Evolutionary conservation across 2,797 vertebrate species (phyloP).

Genomic region (Cryptoblepharus egeriae): DNA sequence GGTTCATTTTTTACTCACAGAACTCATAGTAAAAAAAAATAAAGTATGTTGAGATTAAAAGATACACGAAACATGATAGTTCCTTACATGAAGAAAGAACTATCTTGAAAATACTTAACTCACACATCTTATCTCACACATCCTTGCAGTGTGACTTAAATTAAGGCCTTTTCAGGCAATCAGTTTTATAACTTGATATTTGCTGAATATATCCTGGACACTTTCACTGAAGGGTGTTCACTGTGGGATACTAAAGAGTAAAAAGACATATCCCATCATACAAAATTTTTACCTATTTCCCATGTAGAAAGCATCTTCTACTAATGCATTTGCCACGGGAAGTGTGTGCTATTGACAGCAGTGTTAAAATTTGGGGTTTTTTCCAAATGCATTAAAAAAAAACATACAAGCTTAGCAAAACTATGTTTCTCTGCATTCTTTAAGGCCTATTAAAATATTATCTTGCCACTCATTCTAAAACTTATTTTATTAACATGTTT

Average conservation of each 20-base stretch:
- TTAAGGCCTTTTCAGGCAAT: not conserved
- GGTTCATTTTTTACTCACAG: too few relatives aligned
- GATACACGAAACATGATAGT: not conserved
- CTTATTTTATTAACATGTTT: not conserved
- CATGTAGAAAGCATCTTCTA: not conserved
- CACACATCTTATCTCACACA: not conserved
- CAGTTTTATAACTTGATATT: not conserved
- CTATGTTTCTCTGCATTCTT: too few relatives aligned
- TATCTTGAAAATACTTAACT: not conserved
- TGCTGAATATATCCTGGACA: not conserved
- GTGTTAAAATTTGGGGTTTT: not conserved
- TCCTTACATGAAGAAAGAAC: not conserved
- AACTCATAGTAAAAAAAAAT: too few relatives aligned
- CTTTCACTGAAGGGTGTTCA: not conserved
- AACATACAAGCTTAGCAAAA: not conserved
- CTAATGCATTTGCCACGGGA: not conserved
- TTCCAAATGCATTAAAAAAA: not conserved
- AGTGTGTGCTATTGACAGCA: not conserved
- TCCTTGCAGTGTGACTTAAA: not conserved
- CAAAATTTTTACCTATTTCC: not conserved
- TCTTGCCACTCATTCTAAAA: not conserved
- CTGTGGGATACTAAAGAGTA: not conserved
- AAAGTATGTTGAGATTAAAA: too few relatives aligned
- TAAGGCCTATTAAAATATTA: not conserved
- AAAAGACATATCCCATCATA: not conserved